phyloP scores from a whole-genome alignment of 35 echinoderm and acorn worm species.

The Apostichopus californicus region DNA sequence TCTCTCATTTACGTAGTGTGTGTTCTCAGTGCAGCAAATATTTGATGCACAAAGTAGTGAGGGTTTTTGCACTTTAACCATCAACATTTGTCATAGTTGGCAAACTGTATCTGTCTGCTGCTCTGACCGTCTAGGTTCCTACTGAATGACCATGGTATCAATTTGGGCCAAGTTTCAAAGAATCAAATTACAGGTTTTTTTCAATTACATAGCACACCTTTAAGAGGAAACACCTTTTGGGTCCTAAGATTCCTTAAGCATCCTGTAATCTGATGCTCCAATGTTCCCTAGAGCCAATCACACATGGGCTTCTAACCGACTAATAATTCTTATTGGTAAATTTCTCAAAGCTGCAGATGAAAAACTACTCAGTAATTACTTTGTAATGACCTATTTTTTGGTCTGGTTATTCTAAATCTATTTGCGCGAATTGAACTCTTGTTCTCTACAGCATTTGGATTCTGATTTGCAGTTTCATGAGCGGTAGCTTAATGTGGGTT shows the following conservation, averaged over 20 bases:
- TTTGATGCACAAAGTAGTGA: too few relatives aligned
- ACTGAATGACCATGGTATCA: too few relatives aligned
- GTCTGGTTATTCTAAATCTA: background rate
- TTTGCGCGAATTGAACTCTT: too few relatives aligned
- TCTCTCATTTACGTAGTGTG: too few relatives aligned
- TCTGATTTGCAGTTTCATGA: too few relatives aligned
- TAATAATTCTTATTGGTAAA: background rate
- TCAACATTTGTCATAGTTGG: too few relatives aligned
- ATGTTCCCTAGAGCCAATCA: background rate
- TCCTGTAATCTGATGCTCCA: background rate
- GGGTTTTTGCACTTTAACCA: too few relatives aligned
- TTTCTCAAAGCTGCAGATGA: background rate
- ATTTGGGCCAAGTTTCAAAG: background rate
- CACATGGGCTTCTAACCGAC: background rate
- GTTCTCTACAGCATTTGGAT: too few relatives aligned
- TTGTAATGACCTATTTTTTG: background rate
- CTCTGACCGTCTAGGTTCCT: too few relatives aligned
- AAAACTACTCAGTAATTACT: background rate
- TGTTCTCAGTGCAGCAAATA: too few relatives aligned
- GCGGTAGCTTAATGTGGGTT: too few relatives aligned
- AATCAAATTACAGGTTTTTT: background rate
- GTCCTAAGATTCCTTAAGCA: background rate
- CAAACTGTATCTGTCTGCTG: too few relatives aligned
- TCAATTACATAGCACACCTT: background rate
- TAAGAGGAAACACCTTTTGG: background rate